These are phyloP conservation scores for Medauroidea extradentata DNA, from an alignment of 1,140 invertebrate genomes.

Conservation along the genomic window DNA sequence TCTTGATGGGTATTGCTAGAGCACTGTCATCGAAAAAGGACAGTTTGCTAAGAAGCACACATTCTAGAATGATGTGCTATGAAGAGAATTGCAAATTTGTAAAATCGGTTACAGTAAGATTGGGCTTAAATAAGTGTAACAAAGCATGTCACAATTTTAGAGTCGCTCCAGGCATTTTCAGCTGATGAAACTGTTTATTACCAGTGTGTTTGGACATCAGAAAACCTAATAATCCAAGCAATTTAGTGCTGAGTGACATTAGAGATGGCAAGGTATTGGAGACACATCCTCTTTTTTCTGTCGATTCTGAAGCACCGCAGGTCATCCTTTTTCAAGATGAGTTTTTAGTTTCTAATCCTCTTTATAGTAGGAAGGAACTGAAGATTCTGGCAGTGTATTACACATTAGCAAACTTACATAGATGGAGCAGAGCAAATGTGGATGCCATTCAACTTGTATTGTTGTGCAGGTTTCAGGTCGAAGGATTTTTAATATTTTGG, in stretches of 20 bases:
- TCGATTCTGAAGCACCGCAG: not conserved
- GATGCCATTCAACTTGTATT: conserved; percentile 6
- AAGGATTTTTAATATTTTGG: conserved; percentile 1
- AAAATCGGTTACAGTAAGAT: not conserved
- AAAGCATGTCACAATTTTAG: conserved; percentile 1
- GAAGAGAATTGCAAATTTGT: conserved; percentile 1
- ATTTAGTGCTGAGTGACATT: conserved; percentile 1
- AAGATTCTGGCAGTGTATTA: conserved; percentile 4
- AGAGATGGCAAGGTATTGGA: not conserved
- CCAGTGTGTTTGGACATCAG: not conserved
- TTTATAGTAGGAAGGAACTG: not conserved
- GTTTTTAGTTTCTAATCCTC: conserved; percentile 1
- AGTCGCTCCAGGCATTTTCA: not conserved
- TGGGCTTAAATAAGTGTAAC: conserved; percentile 6
- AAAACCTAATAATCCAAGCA: not conserved
- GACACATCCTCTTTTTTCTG: conserved; percentile 5
- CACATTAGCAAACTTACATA: conserved; percentile 6
- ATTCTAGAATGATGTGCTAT: not conserved
- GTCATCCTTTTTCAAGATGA: conserved; percentile 12
- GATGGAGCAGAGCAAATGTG: conserved; percentile 2
- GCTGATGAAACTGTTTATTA: conserved; percentile 4
- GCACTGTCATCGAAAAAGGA: not conserved
- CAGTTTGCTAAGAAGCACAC: not conserved
- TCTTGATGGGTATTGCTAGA: not conserved
- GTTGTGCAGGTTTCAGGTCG: not conserved